phyloP scores from a whole-genome alignment of 1,140 invertebrate species.

The Neodiprion pinetum region DNA sequence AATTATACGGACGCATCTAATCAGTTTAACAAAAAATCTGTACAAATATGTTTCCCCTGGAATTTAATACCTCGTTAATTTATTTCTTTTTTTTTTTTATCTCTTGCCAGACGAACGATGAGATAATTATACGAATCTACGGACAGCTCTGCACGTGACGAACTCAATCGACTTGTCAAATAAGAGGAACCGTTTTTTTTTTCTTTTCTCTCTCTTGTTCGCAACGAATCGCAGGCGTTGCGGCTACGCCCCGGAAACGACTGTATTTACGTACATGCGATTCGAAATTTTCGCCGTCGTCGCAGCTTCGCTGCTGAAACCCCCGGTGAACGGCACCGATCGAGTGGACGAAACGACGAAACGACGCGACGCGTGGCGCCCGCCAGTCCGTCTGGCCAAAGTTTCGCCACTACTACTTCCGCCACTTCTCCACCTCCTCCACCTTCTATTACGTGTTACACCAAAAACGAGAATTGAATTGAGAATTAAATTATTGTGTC shows the following conservation, averaged over 20 bases:
- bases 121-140: too few relatives aligned
- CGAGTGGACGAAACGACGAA: too few relatives aligned
- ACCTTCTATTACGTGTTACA: background rate
- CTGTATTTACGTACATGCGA: background rate
- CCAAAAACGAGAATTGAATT: background rate
- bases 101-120: too few relatives aligned
- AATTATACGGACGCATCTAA: background rate
- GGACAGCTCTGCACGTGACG: too few relatives aligned
- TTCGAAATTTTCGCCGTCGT: background rate
- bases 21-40: background rate
- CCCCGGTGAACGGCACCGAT: background rate
- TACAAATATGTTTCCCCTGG: too few relatives aligned
- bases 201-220: too few relatives aligned
- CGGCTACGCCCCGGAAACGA: too few relatives aligned
- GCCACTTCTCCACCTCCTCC: too few relatives aligned
- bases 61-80: background rate
- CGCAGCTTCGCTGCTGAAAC: background rate
- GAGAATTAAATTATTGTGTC: too few relatives aligned
- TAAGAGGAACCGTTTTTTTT: too few relatives aligned
- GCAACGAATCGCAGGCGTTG: too few relatives aligned
- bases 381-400: slow-evolving; percentile 6
- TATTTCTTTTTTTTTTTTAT: background rate
- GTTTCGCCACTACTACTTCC: background rate
- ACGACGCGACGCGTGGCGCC: background rate
- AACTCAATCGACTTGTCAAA: too few relatives aligned